A percentile compares a stretch with the other conserved stretches of the same genome.
These are phyloP conservation scores for Drosophila ustulata DNA, from an alignment of 2,888 invertebrate genomes.

Conservation along the genomic window DNA sequence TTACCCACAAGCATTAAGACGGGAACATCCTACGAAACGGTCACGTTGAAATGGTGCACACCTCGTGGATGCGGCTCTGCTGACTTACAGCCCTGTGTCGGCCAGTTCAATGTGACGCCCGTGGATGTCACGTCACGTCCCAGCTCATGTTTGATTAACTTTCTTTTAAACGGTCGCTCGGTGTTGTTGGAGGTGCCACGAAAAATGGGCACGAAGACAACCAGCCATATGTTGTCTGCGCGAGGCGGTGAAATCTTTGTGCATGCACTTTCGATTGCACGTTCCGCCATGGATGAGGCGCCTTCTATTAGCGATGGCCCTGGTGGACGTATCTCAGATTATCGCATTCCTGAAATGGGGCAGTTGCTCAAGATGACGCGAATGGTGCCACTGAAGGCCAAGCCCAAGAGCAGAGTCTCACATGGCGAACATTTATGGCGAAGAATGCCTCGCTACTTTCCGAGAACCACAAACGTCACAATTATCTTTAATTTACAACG, in stretches of 20 bases:
- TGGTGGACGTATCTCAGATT: constrained; percentile 97
- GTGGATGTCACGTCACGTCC: constrained; percentile 98
- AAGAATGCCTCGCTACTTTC: constrained; percentile 92
- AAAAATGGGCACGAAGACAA: constrained; percentile 93
- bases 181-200: constrained; percentile 96
- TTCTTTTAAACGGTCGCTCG: constrained; percentile 96
- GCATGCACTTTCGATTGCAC: constrained; percentile 93
- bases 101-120: constrained; percentile 96
- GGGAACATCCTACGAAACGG: constrained; percentile 92
- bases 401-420: constrained; percentile 83
- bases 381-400: constrained; percentile 89
- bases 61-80: constrained; percentile 94
- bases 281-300: constrained; percentile 96
- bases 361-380: constrained; percentile 94
- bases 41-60: constrained; percentile 98
- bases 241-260: constrained; percentile 98
- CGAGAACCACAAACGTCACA: constrained; percentile 95
- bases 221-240: constrained; percentile 96
- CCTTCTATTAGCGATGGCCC: constrained; percentile 97
- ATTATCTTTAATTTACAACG: constrained; percentile 92
- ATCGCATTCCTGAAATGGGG: constrained; percentile 94
- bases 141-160: constrained; percentile 98
- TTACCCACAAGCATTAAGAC: constrained; percentile 88
- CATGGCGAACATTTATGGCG: constrained; percentile 90
- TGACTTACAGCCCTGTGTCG: constrained; percentile 93